Base-by-base conservation (phyloP, 2,888 invertebrate species). In the Nesidiocoris tenuis region DNA sequence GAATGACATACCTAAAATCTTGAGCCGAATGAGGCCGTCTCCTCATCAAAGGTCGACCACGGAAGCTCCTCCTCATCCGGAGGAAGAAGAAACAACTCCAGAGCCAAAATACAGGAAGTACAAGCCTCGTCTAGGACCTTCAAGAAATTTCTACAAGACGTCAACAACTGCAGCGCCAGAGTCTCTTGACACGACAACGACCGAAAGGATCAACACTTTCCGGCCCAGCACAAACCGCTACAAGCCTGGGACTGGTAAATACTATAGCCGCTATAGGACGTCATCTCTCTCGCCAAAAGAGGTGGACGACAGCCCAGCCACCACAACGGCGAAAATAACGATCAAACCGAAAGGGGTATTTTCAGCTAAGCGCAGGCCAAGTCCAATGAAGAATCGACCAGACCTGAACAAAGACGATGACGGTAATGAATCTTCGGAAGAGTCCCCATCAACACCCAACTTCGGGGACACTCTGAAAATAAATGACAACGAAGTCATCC, bases 21-120 rank as follows among this genome's bases (percentile, higher is more conserved):
- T 17, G 83, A 76, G 77, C n/a, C 81, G 82, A 54, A 79, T 78
- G 3, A 80, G 79, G 74, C 78, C 82, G 66, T 85, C 84, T 78
- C 82, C 86, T 77, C 84, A 84, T 21, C 84, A 85, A 80, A 82
- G 85, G 25, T 70, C 85, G 84, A 79, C 82, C 85, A 78, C 84
- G 84, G 54, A 79, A 84, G 55, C 83, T 85, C 61, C 85, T 85
- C 3, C 12, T 39, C 3, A 39, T 39, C 80, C 25, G 9, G 21
- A 84, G 85, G 80, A 82, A 84, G 54, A 85, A 83, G 78, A 81
- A 78, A 79, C 77, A 77, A 80, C 85, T 84, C 78, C 84, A 84
- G 1, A 85, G 84, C 67, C 82, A 83, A 79, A 80, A 74, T 68
- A 67, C 3, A 78, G 77, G 23, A 80, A 79, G 70, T 80, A 77